phyloP scores from a whole-genome alignment of 2,113 vertebrate species.

The Empidonax alnorum region DNA sequence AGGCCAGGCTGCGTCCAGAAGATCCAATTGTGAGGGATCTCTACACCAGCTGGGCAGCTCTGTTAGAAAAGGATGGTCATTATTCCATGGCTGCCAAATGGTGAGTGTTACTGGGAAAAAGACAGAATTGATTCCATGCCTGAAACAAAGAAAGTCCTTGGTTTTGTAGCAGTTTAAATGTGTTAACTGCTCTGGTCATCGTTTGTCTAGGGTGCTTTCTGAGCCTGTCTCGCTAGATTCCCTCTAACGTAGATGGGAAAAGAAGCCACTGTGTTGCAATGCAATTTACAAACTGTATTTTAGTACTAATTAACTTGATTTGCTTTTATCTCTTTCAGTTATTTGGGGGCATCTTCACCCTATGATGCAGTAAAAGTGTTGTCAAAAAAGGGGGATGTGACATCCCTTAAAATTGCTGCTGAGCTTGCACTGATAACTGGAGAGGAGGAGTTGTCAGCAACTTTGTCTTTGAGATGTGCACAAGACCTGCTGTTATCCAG shows the following conservation, averaged over 20 bases:
- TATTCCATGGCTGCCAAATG: conserved; percentile 93
- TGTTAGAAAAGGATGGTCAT: conserved; percentile 92
- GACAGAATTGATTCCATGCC: neutral
- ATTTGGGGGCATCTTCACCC: conserved; percentile 83
- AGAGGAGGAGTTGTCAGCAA: conserved; percentile 81
- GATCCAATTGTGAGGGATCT: conserved; percentile 87
- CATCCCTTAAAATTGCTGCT: conserved; percentile 85
- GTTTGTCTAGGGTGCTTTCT: neutral
- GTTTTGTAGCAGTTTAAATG: neutral
- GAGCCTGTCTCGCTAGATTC: neutral
- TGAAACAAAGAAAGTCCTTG: neutral
- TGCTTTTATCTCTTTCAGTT: conserved; percentile 73
- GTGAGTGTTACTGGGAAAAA: conserved; percentile 64
- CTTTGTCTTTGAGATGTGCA: conserved; percentile 87
- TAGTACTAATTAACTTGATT: neutral
- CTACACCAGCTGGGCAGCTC: conserved; percentile 86
- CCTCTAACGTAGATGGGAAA: neutral
- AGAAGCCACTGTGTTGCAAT: neutral
- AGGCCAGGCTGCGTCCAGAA: conserved; percentile 86
- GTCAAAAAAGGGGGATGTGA: conserved; percentile 87
- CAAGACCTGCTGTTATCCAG: conserved; percentile 83
- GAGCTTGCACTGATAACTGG: conserved; percentile 81
- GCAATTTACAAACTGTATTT: neutral
- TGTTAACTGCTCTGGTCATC: neutral
- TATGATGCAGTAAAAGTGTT: conserved; percentile 94